These are phyloP conservation scores for Chalcis sispes DNA, from an alignment of 2,888 invertebrate species.

Conservation along the genomic window DNA sequence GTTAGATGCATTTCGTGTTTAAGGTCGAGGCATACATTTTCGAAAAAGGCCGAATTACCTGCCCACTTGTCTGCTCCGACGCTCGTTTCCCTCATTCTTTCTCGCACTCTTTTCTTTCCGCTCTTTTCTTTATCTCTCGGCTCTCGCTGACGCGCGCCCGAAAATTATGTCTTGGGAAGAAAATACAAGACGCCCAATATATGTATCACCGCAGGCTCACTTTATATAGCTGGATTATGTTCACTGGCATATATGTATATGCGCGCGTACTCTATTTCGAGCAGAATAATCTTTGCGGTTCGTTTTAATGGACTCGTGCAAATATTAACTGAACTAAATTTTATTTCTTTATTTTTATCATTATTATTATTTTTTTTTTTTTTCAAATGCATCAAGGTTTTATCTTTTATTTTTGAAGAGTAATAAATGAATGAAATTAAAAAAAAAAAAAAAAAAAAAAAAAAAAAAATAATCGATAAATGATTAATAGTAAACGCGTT, in stretches of 20 bases:
- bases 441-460: no score
- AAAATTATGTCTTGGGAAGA: slow-evolving; percentile 53
- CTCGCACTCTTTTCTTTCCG: slow-evolving; percentile 37
- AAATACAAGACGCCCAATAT: slow-evolving; percentile 49
- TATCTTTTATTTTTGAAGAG: no score
- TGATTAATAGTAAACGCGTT: no score
- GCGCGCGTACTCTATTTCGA: slow-evolving; percentile 1
- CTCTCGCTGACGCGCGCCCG: background rate
- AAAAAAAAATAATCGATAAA: no score
- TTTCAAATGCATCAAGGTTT: no score
- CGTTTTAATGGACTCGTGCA: slow-evolving; percentile 7
- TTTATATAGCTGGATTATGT: no score
- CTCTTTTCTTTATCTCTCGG: slow-evolving; percentile 33
- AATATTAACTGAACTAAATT: background rate
- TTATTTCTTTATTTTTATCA: no score
- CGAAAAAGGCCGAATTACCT: slow-evolving; percentile 67
- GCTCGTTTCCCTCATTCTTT: slow-evolving; percentile 56
- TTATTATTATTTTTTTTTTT: no score
- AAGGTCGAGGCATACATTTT: slow-evolving; percentile 62
- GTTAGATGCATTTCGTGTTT: slow-evolving; percentile 67
- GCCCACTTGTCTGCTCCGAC: slow-evolving; percentile 56
- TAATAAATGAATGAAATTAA: no score
- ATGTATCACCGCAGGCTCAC: background rate
- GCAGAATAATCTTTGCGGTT: background rate
- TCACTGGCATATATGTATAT: no score